phyloP scores from a whole-genome alignment of 2,888 invertebrate genomes.

The Ormyrus pomaceus region DNA sequence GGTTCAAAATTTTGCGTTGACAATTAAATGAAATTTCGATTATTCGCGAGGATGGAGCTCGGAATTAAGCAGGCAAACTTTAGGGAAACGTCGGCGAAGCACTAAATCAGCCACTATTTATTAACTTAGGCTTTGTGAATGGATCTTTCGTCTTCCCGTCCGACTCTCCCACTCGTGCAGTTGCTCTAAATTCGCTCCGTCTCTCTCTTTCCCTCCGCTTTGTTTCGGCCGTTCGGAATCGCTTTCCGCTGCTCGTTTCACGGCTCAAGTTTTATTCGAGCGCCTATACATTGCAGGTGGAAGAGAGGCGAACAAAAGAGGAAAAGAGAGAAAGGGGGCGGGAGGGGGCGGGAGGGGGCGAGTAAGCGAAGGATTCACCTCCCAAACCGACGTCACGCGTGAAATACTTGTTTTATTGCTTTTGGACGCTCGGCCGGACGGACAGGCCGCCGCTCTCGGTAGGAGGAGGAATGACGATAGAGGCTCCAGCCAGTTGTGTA shows the following conservation, averaged over 20 bases:
- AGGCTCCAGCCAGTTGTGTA: constrained; percentile 37
- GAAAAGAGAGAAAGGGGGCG: neutral
- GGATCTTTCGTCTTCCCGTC: too few relatives aligned
- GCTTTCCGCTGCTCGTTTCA: constrained; percentile 40
- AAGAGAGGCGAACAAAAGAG: neutral
- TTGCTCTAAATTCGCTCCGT: too few relatives aligned
- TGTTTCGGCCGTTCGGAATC: constrained; percentile 30
- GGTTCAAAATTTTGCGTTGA: too few relatives aligned
- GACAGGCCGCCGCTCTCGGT: neutral
- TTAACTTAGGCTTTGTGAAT: too few relatives aligned
- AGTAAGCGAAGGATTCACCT: neutral
- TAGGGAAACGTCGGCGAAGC: too few relatives aligned
- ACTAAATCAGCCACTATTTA: too few relatives aligned
- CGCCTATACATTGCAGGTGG: constrained; percentile 1
- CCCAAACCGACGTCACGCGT: constrained; percentile 37
- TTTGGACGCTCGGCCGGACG: constrained; percentile 25
- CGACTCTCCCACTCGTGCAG: too few relatives aligned
- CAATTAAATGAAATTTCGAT: too few relatives aligned
- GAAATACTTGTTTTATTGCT: constrained; percentile 52
- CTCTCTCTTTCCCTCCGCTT: constrained; percentile 22
- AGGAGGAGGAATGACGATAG: neutral
- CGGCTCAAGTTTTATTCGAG: constrained; percentile 48
- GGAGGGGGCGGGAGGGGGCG: neutral
- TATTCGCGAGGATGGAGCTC: too few relatives aligned
- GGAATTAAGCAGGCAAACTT: too few relatives aligned